A percentile compares a stretch with the other conserved stretches of the same genome.
Evolutionary conservation across 2,888 invertebrate genomes (phyloP).

Genomic region (Conops quadrifasciatus): DNA sequence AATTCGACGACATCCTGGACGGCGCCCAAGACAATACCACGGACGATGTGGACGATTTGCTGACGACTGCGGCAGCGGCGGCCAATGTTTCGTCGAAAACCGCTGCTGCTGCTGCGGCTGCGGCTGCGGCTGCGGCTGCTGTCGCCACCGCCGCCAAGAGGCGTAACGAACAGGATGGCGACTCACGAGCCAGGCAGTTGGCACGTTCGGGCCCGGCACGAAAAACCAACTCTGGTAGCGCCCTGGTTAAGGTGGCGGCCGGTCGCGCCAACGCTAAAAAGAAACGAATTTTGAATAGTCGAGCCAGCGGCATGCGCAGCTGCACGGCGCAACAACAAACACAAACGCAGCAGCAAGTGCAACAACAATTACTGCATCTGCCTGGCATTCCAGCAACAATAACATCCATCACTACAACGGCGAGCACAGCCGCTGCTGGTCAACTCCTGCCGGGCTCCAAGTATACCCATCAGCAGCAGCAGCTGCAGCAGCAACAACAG

Average conservation of each 20-base stretch:
- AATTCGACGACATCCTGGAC: conserved; percentile 58
- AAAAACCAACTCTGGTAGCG: not conserved
- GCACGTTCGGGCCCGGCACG: not conserved
- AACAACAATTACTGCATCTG: conserved; percentile 54
- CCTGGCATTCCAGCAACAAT: conserved; percentile 59
- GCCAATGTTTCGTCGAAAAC: conserved; percentile 56
- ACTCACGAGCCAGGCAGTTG: not conserved
- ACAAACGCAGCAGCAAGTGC: conserved; percentile 50
- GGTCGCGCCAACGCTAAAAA: conserved; percentile 29
- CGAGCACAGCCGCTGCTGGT: not conserved
- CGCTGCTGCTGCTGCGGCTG: conserved; percentile 43
- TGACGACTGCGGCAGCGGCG: conserved; percentile 56
- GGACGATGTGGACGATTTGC: conserved; percentile 58
- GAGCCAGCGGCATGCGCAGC: conserved; percentile 10
- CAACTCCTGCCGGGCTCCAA: no score
- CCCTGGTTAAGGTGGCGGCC: conserved; percentile 38
- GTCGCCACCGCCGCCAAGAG: conserved; percentile 4
- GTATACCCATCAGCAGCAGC: not conserved
- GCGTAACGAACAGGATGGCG: conserved; percentile 40
- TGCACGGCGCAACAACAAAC: conserved; percentile 32
- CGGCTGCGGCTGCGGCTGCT: conserved; percentile 15
- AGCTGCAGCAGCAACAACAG: conserved; percentile 13
- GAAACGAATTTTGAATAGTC: conserved; percentile 34
- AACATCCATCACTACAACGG: conserved; percentile 50
- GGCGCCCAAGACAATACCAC: conserved; percentile 52